These are phyloP conservation scores for Girardia tigrina DNA, from an alignment of 2,888 invertebrate species.

Conservation along the genomic window DNA sequence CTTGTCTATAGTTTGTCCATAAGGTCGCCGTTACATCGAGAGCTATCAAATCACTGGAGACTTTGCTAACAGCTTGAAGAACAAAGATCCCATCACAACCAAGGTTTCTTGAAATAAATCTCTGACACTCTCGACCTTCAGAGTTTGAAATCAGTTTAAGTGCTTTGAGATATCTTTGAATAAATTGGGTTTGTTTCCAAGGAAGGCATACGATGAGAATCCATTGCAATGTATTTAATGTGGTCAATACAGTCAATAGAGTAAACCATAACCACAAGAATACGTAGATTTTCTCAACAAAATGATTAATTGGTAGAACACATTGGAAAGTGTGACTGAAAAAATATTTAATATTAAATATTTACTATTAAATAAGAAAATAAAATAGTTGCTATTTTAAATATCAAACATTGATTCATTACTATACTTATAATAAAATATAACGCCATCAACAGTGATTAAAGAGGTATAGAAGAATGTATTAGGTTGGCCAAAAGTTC, in stretches of 20 bases:
- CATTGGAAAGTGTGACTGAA: constrained; percentile 37
- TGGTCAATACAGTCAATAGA: constrained; percentile 43
- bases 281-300: constrained; percentile 45
- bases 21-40: constrained; percentile 40
- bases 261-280: constrained; percentile 50
- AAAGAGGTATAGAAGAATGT: too few relatives aligned
- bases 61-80: constrained; percentile 41
- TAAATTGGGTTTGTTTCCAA: constrained; percentile 43
- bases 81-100: constrained; percentile 48
- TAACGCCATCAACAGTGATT: too few relatives aligned
- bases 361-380: too few relatives aligned
- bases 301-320: constrained; percentile 37
- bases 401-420: too few relatives aligned
- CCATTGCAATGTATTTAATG: constrained; percentile 45
- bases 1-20: constrained; percentile 41
- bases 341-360: too few relatives aligned
- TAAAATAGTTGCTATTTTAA: too few relatives aligned
- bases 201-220: constrained; percentile 40
- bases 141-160: constrained; percentile 49
- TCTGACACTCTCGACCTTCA: constrained; percentile 45
- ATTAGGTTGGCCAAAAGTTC: too few relatives aligned
- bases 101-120: constrained; percentile 46
- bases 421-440: too few relatives aligned
- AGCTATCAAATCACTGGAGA: constrained; percentile 41
- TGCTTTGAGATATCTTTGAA: constrained; percentile 51